A percentile compares a stretch with the other conserved stretches of the same genome.
These are phyloP conservation scores for Psilanteris sp. DNA, from an alignment of 1,140 invertebrate genomes.

Conservation along the genomic window DNA sequence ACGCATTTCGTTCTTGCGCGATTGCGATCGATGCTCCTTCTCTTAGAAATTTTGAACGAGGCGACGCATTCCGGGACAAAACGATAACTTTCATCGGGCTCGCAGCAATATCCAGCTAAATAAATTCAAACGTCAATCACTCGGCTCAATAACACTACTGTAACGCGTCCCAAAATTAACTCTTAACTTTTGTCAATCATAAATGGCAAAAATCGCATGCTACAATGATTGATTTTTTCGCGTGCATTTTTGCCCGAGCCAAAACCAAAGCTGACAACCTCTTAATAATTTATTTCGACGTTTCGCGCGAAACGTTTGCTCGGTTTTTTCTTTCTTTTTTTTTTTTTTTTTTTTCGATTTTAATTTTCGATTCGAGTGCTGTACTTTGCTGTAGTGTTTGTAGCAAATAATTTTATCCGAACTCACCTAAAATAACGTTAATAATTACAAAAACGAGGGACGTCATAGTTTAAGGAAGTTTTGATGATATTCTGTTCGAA, in stretches of 20 bases:
- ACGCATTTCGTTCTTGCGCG: neutral
- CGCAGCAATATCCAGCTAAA: slow-evolving; percentile 6
- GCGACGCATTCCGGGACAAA: neutral
- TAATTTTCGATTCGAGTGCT: too few species aligned
- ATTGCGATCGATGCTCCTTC: slow-evolving; percentile 3
- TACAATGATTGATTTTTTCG: neutral
- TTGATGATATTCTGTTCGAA: too few species aligned
- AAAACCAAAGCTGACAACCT: too few species aligned
- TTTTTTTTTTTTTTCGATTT: too few species aligned
- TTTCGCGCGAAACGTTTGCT: too few species aligned
- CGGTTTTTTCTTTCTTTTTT: too few species aligned
- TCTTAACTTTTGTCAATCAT: slow-evolving; percentile 23
- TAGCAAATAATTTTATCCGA: neutral
- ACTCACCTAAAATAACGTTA: slow-evolving; percentile 37
- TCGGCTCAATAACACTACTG: neutral
- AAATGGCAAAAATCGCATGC: slow-evolving; percentile 15
- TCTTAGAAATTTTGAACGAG: slow-evolving; percentile 6
- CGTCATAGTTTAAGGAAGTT: too few species aligned
- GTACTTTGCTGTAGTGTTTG: too few species aligned
- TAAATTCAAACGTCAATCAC: slow-evolving; percentile 34
- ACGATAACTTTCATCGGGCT: neutral
- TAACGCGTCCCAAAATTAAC: slow-evolving; percentile 14
- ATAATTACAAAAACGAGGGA: slow-evolving; percentile 11
- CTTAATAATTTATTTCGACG: too few species aligned
- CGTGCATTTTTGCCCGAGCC: too few species aligned